Percentiles rank a stretch among this genome's conserved stretches.
Conservation (phyloP, 1,140 invertebrate species). For the Drosophila melanica region DNA sequence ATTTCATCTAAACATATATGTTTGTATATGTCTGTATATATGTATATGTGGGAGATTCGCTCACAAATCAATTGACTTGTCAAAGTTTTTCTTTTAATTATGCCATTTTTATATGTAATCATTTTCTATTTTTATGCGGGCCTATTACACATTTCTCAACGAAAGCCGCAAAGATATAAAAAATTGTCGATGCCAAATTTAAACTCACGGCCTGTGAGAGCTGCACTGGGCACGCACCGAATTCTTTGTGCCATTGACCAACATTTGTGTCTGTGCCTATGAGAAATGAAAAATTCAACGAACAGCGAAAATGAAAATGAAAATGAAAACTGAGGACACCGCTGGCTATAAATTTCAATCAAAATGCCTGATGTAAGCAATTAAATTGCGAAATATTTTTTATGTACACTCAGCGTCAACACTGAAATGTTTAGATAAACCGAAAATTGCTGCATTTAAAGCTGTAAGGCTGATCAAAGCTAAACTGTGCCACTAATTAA, state of each 20-base stretch:
- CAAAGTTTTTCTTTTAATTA: conserved; percentile 22
- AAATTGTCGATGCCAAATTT: conserved; percentile 45
- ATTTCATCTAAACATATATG: background rate
- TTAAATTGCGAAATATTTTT: conserved; percentile 71
- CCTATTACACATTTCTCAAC: conserved; percentile 29
- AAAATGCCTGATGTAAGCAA: conserved; percentile 69
- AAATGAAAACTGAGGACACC: conserved; percentile 64
- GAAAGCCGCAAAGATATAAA: conserved; percentile 25
- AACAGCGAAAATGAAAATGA: conserved; percentile 34
- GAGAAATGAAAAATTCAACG: conserved; percentile 28
- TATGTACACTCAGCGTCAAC: conserved; percentile 25
- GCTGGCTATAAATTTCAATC: conserved; percentile 73
- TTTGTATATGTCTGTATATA: background rate
- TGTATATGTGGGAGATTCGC: conserved; percentile 9
- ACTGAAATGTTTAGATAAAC: conserved; percentile 21
- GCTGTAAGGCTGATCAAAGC: conserved; percentile 1
- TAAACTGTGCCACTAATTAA: background rate
- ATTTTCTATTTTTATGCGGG: conserved; percentile 36
- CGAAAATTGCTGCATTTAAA: conserved; percentile 5
- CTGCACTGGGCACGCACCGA: conserved; percentile 33
- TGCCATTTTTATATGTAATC: conserved; percentile 48
- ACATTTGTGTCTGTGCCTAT: conserved; percentile 47
- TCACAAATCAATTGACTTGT: conserved; percentile 31
- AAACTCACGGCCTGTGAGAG: conserved; percentile 31
- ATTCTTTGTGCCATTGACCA: conserved; percentile 67